These are phyloP conservation scores for Sebastes wilsoni DNA, from an alignment of 2,797 vertebrate species.

Conservation along the genomic window DNA sequence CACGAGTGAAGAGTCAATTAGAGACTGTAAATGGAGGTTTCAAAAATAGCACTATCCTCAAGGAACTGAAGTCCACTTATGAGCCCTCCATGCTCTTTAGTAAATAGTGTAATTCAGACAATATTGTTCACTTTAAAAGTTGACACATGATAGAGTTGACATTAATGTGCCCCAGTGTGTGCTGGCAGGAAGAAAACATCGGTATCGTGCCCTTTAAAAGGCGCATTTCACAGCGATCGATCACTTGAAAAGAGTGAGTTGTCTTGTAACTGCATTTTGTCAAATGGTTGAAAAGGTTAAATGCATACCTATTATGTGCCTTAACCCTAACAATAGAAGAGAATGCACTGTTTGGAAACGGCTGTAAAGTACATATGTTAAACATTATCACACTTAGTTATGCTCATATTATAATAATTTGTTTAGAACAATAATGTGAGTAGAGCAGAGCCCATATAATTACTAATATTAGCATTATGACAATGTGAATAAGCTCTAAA, in stretches of 20 bases:
- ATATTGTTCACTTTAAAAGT: slow-evolving; percentile 25
- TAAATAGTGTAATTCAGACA: slow-evolving; percentile 6
- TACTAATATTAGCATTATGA: not conserved
- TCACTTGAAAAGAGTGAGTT: not conserved
- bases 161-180: slow-evolving; percentile 10
- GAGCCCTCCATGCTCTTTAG: not conserved
- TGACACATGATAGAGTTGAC: slow-evolving; percentile 24
- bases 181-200: slow-evolving; percentile 5
- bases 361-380: not conserved
- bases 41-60: slow-evolving; percentile 2
- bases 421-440: not conserved
- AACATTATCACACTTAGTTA: not conserved
- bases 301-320: not conserved
- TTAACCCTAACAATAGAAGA: not conserved
- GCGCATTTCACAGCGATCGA: not conserved
- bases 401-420: slow-evolving; percentile 7
- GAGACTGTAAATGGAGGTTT: slow-evolving; percentile 3
- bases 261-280: slow-evolving; percentile 18
- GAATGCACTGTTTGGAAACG: not conserved
- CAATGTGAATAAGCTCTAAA: slow-evolving; percentile 3
- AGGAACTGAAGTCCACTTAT: slow-evolving; percentile 10
- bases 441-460: not conserved
- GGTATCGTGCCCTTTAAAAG: slow-evolving; percentile 21
- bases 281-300: slow-evolving; percentile 44
- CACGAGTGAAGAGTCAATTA: not conserved